A percentile compares a stretch with the other conserved stretches of the same genome.
These are phyloP conservation scores for Piaya cayana DNA, from an alignment of 2,113 vertebrate species.

Conservation along the genomic window DNA sequence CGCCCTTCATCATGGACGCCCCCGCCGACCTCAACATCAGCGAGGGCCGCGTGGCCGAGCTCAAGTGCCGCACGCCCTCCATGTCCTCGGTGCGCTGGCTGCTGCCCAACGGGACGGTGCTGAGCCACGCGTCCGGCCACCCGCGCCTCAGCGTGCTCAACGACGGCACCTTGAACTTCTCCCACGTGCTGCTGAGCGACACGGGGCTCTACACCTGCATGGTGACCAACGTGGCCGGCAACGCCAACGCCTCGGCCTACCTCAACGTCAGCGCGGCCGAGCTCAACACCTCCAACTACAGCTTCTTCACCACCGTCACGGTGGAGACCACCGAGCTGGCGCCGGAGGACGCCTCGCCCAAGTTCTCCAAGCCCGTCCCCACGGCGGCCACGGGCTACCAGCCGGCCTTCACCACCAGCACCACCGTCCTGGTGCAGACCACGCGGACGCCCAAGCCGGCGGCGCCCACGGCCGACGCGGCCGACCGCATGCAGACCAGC, in stretches of 20 bases:
- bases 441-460: constrained; percentile 89
- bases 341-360: constrained; percentile 85
- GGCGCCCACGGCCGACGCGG: constrained; percentile 82
- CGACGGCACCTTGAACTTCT: constrained; percentile 95
- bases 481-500: constrained; percentile 86
- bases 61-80: constrained; percentile 92
- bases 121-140: constrained; percentile 93
- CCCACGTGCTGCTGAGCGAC: constrained; percentile 89
- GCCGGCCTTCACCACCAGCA: constrained; percentile 94
- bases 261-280: constrained; percentile 95
- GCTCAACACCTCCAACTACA: constrained; percentile 96
- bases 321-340: constrained; percentile 92
- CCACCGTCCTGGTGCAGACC: constrained; percentile 91
- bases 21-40: constrained; percentile 95
- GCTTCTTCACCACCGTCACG: constrained; percentile 96
- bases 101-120: constrained; percentile 91
- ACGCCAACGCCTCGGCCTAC: constrained; percentile 96
- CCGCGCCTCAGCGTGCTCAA: constrained; percentile 91
- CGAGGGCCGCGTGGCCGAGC: constrained; percentile 91
- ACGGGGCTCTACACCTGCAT: constrained; percentile 96
- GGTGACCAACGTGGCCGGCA: constrained; percentile 97
- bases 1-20: constrained; percentile 94
- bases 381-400: constrained; percentile 92
- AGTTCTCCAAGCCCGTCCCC: constrained; percentile 87
- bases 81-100: constrained; percentile 96